A percentile compares a stretch with the other conserved stretches of the same genome.
Evolutionary conservation across 2,888 invertebrate species (phyloP).

Genomic region (Sminthurinus aureus): DNA sequence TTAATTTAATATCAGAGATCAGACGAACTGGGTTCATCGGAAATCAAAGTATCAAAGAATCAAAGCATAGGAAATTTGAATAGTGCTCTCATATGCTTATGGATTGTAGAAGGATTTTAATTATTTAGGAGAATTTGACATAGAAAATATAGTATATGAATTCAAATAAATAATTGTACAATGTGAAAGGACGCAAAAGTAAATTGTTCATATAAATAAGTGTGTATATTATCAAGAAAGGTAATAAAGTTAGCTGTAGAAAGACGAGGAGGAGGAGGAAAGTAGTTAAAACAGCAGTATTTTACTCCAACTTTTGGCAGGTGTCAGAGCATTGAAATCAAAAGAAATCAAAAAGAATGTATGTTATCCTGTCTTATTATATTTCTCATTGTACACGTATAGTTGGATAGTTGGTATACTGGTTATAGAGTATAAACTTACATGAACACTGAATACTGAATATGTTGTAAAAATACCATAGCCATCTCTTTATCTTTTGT

Average conservation of each 20-base stretch:
- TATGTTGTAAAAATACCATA: background rate
- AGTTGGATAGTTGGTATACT: too few species aligned
- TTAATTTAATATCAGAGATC: too few species aligned
- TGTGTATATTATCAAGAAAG: background rate
- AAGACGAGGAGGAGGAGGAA: background rate
- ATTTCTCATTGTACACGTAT: background rate
- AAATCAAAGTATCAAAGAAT: too few species aligned
- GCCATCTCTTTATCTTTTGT: too few species aligned
- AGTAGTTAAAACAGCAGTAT: conserved; percentile 14
- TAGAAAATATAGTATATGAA: background rate
- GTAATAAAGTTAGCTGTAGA: background rate
- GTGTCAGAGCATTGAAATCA: conserved; percentile 36
- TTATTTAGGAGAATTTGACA: too few species aligned
- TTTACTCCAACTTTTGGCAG: conserved; percentile 30
- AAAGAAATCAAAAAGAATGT: background rate
- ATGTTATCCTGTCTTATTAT: too few species aligned
- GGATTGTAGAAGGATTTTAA: too few species aligned
- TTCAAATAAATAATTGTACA: background rate
- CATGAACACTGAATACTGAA: background rate
- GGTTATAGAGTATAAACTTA: too few species aligned
- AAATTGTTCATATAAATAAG: background rate
- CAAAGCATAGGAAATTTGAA: too few species aligned
- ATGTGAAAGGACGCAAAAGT: background rate
- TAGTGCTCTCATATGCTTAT: too few species aligned
- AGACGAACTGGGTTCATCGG: too few species aligned